These are phyloP conservation scores for Sitobion miscanthi DNA, from an alignment of 1,140 invertebrate genomes.

Conservation along the genomic window DNA sequence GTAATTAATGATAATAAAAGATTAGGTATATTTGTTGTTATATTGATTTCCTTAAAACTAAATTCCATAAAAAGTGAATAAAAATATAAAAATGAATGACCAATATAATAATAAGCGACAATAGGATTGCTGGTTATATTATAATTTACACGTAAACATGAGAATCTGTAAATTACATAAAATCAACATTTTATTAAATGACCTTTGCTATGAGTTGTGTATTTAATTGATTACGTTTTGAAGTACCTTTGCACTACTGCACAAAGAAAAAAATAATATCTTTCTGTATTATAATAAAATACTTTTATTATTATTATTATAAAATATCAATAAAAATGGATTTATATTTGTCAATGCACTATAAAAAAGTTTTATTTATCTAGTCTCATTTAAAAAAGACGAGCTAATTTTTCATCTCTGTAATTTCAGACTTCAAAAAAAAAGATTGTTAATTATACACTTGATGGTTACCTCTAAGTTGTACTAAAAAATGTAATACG, in stretches of 20 bases:
- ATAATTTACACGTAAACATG: background rate
- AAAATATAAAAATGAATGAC: background rate
- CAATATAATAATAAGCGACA: background rate
- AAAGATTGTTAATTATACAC: background rate
- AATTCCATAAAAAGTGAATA: background rate
- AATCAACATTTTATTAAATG: background rate
- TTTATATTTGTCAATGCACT: background rate
- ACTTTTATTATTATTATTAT: background rate
- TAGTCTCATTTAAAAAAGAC: background rate
- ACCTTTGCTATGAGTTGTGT: background rate
- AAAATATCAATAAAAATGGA: background rate
- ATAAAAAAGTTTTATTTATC: background rate
- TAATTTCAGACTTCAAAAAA: background rate
- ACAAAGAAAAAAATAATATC: background rate
- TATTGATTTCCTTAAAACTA: background rate
- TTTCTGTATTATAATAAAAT: background rate
- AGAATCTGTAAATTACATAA: background rate
- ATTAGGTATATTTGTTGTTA: background rate
- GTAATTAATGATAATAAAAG: background rate
- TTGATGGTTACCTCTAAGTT: background rate
- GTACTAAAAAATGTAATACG: background rate
- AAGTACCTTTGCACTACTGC: slow-evolving; percentile 21
- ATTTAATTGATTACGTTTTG: background rate
- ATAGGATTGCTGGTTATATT: background rate
- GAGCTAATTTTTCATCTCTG: background rate